Evolutionary conservation across 2,888 invertebrate genomes (phyloP).

Genomic region (Lasioglossum lativentre): DNA sequence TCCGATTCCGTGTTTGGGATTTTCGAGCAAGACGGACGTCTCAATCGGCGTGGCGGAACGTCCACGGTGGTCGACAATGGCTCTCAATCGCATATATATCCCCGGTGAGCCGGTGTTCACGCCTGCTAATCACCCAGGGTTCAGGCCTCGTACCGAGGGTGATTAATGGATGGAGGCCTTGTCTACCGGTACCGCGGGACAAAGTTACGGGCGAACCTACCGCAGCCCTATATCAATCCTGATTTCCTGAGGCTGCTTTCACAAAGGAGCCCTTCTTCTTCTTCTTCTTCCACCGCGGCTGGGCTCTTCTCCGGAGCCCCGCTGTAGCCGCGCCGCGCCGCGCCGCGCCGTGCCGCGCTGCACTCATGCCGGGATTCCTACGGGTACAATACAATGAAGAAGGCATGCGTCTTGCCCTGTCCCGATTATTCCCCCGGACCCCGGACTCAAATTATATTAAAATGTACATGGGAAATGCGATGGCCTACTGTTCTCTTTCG

Average conservation of each 20-base stretch:
- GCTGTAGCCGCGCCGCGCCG: constrained; percentile 10
- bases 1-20: constrained; percentile 54
- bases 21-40: constrained; percentile 73
- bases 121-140: constrained; percentile 77
- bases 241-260: constrained; percentile 75
- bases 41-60: constrained; percentile 69
- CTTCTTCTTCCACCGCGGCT: constrained; percentile 41
- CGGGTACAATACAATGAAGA: constrained; percentile 68
- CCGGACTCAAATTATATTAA: constrained; percentile 66
- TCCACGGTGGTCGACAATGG: constrained; percentile 74
- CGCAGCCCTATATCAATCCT: constrained; percentile 79
- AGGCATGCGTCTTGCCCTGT: constrained; percentile 66
- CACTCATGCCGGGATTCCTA: constrained; percentile 60
- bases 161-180: constrained; percentile 75
- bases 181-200: constrained; percentile 69
- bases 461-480: constrained; percentile 50
- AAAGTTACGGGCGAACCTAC: constrained; percentile 78
- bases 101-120: constrained; percentile 76
- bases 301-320: neutral
- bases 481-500: constrained; percentile 15
- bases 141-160: constrained; percentile 72
- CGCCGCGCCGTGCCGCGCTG: constrained; percentile 37
- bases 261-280: constrained; percentile 72
- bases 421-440: constrained; percentile 63
- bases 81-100: constrained; percentile 76